Evolutionary conservation across 2,113 vertebrate species (phyloP).

Genomic region (Scomber japonicus): DNA sequence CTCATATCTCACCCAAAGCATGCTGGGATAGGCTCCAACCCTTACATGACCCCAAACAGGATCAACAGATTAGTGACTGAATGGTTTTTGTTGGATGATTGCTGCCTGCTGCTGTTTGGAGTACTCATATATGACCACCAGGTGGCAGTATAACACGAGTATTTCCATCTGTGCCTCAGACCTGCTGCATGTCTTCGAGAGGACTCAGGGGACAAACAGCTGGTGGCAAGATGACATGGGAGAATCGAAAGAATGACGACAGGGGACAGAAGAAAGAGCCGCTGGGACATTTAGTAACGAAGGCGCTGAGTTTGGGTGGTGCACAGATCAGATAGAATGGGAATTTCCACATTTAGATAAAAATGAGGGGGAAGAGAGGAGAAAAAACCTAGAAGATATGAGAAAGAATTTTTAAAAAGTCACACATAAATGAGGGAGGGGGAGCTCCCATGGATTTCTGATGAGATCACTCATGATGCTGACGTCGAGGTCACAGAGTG

Average conservation of each 20-base stretch:
- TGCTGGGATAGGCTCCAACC: background rate
- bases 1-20: background rate
- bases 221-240: slow-evolving; percentile 42
- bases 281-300: slow-evolving; percentile 18
- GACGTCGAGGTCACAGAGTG: slow-evolving; percentile 31
- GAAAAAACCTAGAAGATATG: background rate
- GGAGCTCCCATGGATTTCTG: background rate
- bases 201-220: slow-evolving; percentile 10
- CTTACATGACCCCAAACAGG: background rate
- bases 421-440: slow-evolving; percentile 2
- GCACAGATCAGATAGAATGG: slow-evolving; percentile 10
- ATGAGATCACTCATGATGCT: slow-evolving; percentile 5
- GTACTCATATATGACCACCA: slow-evolving; percentile 18
- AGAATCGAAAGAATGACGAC: background rate
- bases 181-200: background rate
- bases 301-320: background rate
- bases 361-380: background rate
- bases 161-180: background rate
- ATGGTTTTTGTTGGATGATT: background rate
- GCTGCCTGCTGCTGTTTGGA: background rate
- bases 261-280: background rate
- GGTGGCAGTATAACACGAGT: slow-evolving; percentile 54
- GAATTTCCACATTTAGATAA: slow-evolving; percentile 48
- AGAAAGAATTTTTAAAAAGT: background rate
- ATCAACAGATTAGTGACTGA: background rate